Evolutionary conservation across 2,113 vertebrate species (phyloP).

Genomic region (Cyanistes caeruleus): DNA sequence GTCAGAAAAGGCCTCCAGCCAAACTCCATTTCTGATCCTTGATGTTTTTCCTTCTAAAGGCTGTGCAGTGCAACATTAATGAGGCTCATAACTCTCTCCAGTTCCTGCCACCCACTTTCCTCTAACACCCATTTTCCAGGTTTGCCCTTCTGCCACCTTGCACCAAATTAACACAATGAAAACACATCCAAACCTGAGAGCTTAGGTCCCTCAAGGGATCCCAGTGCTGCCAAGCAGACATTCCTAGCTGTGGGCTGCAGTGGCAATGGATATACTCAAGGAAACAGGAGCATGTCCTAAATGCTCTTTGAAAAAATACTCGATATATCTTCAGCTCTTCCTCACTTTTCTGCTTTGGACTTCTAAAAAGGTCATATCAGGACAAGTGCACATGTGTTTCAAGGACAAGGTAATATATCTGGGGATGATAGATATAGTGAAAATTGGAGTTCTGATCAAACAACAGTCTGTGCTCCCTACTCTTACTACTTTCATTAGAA

Average conservation of each 20-base stretch:
- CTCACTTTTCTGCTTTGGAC: background rate
- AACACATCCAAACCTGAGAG: background rate
- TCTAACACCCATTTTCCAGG: background rate
- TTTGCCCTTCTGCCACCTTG: background rate
- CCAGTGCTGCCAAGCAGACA: background rate
- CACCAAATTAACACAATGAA: background rate
- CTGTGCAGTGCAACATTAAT: background rate
- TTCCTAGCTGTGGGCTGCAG: background rate
- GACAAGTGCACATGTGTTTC: background rate
- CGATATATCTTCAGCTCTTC: background rate
- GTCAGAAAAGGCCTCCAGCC: background rate
- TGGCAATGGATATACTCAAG: background rate
- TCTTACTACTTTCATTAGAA: background rate
- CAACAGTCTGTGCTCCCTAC: background rate
- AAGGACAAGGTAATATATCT: background rate
- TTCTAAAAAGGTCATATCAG: background rate
- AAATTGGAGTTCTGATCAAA: background rate
- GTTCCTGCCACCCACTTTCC: background rate
- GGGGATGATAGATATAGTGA: background rate
- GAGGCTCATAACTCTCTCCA: background rate
- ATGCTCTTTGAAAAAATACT: fast-evolving
- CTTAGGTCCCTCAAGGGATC: background rate
- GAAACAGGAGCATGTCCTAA: background rate
- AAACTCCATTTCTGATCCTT: background rate
- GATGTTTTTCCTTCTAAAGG: background rate